Conservation (phyloP, 1,140 invertebrate species). For the Bombus superbus region DNA sequence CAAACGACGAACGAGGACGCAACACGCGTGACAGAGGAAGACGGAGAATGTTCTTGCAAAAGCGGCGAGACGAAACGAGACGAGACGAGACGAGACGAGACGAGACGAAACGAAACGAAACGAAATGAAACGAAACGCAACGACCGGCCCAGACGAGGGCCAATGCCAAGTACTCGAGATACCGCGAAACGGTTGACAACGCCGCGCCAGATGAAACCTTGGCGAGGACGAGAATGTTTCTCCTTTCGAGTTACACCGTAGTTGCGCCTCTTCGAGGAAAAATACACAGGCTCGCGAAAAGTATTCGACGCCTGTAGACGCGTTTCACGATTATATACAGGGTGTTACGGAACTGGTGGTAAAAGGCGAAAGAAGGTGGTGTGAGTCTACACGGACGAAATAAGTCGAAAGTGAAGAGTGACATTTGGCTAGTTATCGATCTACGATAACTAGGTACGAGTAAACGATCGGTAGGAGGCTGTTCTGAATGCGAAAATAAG, state of each 20-base stretch:
- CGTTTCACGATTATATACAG: no score
- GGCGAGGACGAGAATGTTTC: conserved; percentile 5
- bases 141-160: conserved; percentile 53
- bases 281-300: conserved; percentile 8
- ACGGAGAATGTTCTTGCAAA: neutral
- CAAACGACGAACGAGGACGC: conserved; percentile 13
- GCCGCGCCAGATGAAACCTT: conserved; percentile 31
- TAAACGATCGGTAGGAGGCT: no score
- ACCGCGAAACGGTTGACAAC: conserved; percentile 57
- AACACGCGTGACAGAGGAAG: neutral
- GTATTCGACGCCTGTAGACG: no score
- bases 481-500: no score
- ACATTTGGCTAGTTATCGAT: no score
- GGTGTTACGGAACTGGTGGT: no score
- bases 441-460: no score
- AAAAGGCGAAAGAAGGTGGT: no score
- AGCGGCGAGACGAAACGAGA: conserved; percentile 18
- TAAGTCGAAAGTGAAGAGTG: no score
- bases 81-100: conserved; percentile 22
- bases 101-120: neutral
- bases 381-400: no score
- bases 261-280: neutral
- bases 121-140: neutral
- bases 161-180: conserved; percentile 63
- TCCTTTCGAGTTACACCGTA: neutral